Evolutionary conservation across 1,140 invertebrate species (phyloP).

Genomic region (Panulirus ornatus): DNA sequence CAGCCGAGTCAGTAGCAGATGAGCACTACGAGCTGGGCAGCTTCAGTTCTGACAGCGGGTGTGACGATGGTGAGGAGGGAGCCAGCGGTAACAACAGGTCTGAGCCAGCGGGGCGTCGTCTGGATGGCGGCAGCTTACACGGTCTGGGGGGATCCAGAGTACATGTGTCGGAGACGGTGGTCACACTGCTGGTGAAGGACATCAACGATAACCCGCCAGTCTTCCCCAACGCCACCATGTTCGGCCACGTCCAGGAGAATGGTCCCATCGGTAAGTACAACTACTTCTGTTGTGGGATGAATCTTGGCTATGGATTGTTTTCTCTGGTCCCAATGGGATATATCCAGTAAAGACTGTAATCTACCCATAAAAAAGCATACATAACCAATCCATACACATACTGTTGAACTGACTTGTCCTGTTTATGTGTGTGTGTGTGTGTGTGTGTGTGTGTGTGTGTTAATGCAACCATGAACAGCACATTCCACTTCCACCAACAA

Average conservation of each 20-base stretch:
- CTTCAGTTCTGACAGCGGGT: conserved; percentile 6
- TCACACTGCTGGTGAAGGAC: conserved; percentile 50
- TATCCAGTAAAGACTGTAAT: no score
- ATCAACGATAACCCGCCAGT: conserved; percentile 50
- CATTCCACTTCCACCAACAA: no score
- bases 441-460: no score
- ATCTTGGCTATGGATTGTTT: background rate
- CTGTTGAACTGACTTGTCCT: no score
- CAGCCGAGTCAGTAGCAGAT: background rate
- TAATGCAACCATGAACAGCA: no score
- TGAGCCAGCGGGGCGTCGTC: background rate
- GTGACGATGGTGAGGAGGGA: background rate
- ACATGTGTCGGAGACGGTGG: conserved; percentile 43
- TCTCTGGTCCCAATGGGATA: no score
- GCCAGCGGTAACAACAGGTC: background rate
- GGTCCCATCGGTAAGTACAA: conserved; percentile 50
- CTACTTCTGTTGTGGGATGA: background rate
- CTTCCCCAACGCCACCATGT: conserved; percentile 59
- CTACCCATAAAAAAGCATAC: no score
- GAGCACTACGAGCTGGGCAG: conserved; percentile 13
- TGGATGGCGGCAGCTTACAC: background rate
- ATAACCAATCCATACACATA: no score
- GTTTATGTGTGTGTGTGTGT: background rate
- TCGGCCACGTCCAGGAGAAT: conserved; percentile 56
- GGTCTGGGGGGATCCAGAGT: background rate